phyloP scores from a whole-genome alignment of 2,797 vertebrate species.

The Hippocampus kuda region DNA sequence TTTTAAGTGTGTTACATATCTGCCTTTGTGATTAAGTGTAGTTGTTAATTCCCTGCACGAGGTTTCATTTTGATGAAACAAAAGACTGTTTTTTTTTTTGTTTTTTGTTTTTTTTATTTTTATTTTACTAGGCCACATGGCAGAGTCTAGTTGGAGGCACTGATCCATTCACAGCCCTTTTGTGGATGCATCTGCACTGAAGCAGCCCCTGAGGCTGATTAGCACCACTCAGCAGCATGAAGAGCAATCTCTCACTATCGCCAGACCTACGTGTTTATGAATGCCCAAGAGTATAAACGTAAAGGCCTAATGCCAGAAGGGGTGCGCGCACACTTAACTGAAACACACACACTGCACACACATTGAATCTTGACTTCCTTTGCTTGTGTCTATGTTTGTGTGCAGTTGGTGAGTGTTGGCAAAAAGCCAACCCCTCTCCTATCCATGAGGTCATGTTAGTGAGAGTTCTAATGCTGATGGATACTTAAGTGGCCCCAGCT shows the following conservation, averaged over 20 bases:
- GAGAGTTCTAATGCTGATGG: constrained; percentile 44
- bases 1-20: constrained; percentile 9
- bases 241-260: constrained; percentile 18
- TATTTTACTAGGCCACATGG: constrained; percentile 56
- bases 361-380: constrained; percentile 30
- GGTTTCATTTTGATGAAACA: constrained; percentile 55
- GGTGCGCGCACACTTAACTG: neutral
- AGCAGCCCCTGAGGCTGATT: constrained; percentile 46
- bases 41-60: constrained; percentile 57
- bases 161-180: constrained; percentile 55
- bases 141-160: constrained; percentile 41
- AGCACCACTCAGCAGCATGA: constrained; percentile 37
- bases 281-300: constrained; percentile 13
- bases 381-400: constrained; percentile 30
- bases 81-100: constrained; percentile 36
- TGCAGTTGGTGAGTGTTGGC: constrained; percentile 41
- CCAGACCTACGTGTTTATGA: constrained; percentile 21
- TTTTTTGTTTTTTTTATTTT: no score
- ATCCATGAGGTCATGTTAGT: constrained; percentile 46
- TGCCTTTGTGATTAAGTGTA: constrained; percentile 33
- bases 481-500: constrained; percentile 42
- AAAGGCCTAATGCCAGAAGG: constrained; percentile 12
- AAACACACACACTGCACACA: constrained; percentile 11
- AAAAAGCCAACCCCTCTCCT: constrained; percentile 43
- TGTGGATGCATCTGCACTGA: constrained; percentile 47